Evolutionary conservation across 2,888 invertebrate species (phyloP), one percentile per base, ranked within the genome.

Genomic region (Drosophila longiperda): DNA sequence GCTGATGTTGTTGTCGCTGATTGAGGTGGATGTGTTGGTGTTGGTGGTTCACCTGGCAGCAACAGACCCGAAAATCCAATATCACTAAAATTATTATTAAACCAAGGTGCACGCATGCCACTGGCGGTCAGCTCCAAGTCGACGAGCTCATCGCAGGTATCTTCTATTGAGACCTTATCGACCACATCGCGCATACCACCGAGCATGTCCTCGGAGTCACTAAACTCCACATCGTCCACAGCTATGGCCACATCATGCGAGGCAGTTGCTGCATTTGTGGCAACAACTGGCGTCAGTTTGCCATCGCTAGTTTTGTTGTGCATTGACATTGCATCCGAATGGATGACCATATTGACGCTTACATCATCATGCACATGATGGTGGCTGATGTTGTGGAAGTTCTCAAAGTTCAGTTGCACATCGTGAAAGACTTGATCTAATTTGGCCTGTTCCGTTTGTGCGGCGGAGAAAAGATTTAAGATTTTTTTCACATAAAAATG

Each of bases 131-230:
- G 81, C 34, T 87, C 91, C 23, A 93, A 83, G 57, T 93, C 92
- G 48, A 92, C 92, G 33, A 92, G 87, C 45, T 92, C 91, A 69
- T 93, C 92, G 72, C 92, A 93, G 8, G 93, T 92, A 61, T 93
- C 93, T 49, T 92, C 93, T 12, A 93, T 92, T 4, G 93, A 92
- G 0, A 93, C 94, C 45, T 94, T 95, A 84, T 95, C 95, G 78
- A 96, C 97, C 17, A 96, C 95, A 80, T 96, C 96, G 81, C 96
- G 95, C 83, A 97, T 97, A 54, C 97, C 97, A 87, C 96, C 97
- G 95, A 97, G 96, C 92, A 97, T 94, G 92, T 97, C 97, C 91
- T 97, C 97, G 0, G 97, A 96, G 86, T 97, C 97, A 80, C 97
- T 97, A 91, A 97, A 97, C 92, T 97, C 97, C 93, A 94, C 91